Evolutionary conservation across 2,113 vertebrate species (phyloP).

Genomic region (Notiomystis cincta): DNA sequence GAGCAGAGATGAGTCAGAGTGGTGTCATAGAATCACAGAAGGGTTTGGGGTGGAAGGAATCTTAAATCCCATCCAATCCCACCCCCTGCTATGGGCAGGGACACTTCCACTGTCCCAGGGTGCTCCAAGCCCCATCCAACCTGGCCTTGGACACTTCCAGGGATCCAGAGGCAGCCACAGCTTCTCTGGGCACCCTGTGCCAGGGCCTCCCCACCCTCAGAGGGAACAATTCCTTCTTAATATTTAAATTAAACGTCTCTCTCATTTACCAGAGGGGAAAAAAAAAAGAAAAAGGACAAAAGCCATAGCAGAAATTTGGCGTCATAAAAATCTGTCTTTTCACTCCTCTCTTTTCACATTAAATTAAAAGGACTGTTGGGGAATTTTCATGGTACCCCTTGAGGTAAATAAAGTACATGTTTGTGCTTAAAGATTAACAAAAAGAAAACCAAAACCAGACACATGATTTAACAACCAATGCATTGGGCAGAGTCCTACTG

Average conservation of each 20-base stretch:
- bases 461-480: accelerated
- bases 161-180: not conserved
- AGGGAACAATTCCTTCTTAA: accelerated
- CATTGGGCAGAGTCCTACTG: not conserved
- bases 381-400: not conserved
- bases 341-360: not conserved
- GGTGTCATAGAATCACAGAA: not conserved
- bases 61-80: accelerated
- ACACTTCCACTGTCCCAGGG: accelerated
- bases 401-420: not conserved
- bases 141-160: not conserved
- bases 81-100: not conserved
- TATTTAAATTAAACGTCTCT: not conserved
- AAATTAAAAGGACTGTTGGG: not conserved
- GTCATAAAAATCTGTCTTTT: not conserved
- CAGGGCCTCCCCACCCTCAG: not conserved
- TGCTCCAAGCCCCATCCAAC: accelerated
- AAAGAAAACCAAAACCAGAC: not conserved
- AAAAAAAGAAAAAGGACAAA: not conserved
- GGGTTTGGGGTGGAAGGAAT: not conserved
- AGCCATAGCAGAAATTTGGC: not conserved
- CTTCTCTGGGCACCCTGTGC: not conserved
- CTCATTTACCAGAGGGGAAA: not conserved
- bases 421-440: not conserved
- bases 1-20: not conserved